Evolutionary conservation across 2,113 vertebrate genomes (phyloP), one percentile per base, ranked within the genome.

Genomic region (Typhlomys cinereus): DNA sequence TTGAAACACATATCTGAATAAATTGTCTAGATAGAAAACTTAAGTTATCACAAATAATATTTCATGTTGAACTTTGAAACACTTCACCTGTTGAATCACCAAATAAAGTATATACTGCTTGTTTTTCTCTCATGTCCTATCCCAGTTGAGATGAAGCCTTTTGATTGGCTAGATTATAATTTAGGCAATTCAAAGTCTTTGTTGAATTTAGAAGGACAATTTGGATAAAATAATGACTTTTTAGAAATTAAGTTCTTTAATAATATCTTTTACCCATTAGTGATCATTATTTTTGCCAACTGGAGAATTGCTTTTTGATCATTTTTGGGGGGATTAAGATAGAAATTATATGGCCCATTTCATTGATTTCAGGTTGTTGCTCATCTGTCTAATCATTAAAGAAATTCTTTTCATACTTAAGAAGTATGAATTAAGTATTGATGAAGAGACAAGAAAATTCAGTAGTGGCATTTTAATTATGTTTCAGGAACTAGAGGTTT

Each of bases 61-160:
- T 85, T 93, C 78, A 95, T 84, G 91, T 95, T 93, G 92, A 81
- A 13, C 69, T 36, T 84, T 95, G 82, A 95, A 97, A 48, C 97
- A 97, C 97, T 97, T 94, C 82, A 80, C 94, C 97, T 98, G 88
- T 97, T 98, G 97, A 98, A 98, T 98, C 98, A 98, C 98, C 97
- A 98, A 99, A 98, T 98, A 99, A 99, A 99, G 97, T 95, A 97
- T 97, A 97, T 98, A 98, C 98, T 98, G 98, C 98, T 98, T 98
- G 95, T 92, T 95, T 97, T 97, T 86, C 79, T 96, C 94, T 97
- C 97, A 98, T 98, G 96, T 66, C 15, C 15, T 31, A 27, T 17
- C 25, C 84, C 44, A 79, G 50, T 73, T 31, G 94, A 94, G 87
- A 92, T 91, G 74, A 96, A 92, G 88, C 89, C 71, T 14, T 95